These are phyloP conservation scores for Proctacanthus coquilletti DNA, from an alignment of 1,140 invertebrate genomes.

Conservation along the genomic window DNA sequence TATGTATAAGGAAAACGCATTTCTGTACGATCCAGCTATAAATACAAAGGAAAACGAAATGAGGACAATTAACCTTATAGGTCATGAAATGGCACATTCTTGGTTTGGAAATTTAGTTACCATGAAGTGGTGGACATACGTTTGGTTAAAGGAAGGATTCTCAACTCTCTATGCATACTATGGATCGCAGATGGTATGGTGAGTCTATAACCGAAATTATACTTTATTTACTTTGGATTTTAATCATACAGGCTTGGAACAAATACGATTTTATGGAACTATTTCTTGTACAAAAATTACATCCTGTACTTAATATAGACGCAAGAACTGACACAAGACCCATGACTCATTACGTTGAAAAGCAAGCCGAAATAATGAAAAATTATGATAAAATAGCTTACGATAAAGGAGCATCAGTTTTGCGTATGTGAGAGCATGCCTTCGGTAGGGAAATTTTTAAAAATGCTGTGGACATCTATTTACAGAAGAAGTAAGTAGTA, in stretches of 20 bases:
- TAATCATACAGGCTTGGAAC: no score
- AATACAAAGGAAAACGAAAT: conserved; percentile 32
- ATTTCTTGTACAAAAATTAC: conserved; percentile 53
- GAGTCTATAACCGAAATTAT: conserved; percentile 2
- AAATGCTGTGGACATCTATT: conserved; percentile 60
- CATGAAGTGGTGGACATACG: conserved; percentile 42
- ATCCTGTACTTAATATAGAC: conserved; percentile 49
- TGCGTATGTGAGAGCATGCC: conserved; percentile 90
- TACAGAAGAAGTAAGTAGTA: conserved; percentile 40
- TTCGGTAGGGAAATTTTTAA: conserved; percentile 71
- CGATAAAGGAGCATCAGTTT: conserved; percentile 44
- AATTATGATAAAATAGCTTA: conserved; percentile 76
- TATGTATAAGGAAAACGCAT: conserved; percentile 37
- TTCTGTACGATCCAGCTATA: conserved; percentile 32
- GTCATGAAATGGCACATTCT: conserved; percentile 47
- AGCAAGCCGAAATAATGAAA: conserved; percentile 52
- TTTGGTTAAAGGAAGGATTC: conserved; percentile 42
- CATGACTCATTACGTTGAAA: conserved; percentile 53
- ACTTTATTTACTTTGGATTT: no score
- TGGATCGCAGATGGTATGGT: conserved; percentile 17
- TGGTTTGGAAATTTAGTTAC: conserved; percentile 54
- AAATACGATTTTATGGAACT: conserved; percentile 71
- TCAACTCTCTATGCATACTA: conserved; percentile 31
- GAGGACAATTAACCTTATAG: conserved; percentile 37
- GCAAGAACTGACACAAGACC: conserved; percentile 43